phyloP scores from a whole-genome alignment of 2,797 vertebrate species.

The Notoglanidium macrostoma region DNA sequence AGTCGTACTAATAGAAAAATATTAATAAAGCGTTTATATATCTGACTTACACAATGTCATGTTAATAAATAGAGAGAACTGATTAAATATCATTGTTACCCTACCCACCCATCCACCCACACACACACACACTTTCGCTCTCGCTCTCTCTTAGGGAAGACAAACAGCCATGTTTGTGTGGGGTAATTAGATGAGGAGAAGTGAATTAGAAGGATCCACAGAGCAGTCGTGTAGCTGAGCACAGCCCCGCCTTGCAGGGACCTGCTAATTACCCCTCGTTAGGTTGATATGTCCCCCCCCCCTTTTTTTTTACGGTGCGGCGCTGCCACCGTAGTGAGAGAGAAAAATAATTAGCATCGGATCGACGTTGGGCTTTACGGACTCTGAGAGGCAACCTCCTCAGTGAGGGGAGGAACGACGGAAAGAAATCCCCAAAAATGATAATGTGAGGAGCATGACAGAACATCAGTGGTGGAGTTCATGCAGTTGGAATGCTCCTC shows the following conservation, averaged over 20 bases:
- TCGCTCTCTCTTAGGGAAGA: slow-evolving; percentile 69
- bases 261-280: slow-evolving; percentile 91
- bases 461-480: not conserved
- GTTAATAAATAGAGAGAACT: not conserved
- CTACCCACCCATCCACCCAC: not conserved
- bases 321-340: slow-evolving; percentile 61
- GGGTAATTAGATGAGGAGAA: slow-evolving; percentile 91
- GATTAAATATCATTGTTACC: too few species aligned
- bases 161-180: slow-evolving; percentile 71
- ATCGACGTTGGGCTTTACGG: slow-evolving; percentile 63
- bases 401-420: slow-evolving; percentile 27
- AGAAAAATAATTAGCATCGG: slow-evolving; percentile 70
- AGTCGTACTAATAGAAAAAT: too few species aligned
- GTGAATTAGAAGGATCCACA: slow-evolving; percentile 93
- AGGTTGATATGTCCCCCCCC: slow-evolving; percentile 70
- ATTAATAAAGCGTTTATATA: too few species aligned
- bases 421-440: slow-evolving; percentile 29
- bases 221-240: slow-evolving; percentile 82
- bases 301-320: slow-evolving; percentile 61
- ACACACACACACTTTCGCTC: slow-evolving; percentile 23
- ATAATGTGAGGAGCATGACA: not conserved
- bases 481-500: not conserved
- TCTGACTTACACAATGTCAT: too few species aligned
- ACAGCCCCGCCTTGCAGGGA: slow-evolving; percentile 76
- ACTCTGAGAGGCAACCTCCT: slow-evolving; percentile 47